These are phyloP conservation scores for Lymantria monacha DNA, from an alignment of 2,888 invertebrate genomes.

Conservation along the genomic window DNA sequence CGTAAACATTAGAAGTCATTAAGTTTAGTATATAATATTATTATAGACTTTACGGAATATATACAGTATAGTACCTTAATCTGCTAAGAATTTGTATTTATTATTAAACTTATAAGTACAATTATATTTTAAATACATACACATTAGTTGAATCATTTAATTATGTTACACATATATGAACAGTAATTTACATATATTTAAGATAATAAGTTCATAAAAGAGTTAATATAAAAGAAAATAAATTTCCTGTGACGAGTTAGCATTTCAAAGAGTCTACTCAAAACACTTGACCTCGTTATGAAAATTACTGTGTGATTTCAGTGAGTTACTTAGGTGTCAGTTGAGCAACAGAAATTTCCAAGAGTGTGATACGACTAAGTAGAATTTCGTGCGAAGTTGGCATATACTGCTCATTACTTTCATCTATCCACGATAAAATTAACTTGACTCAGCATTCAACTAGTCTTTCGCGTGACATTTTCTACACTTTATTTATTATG, in stretches of 20 bases:
- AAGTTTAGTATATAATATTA: too few species aligned
- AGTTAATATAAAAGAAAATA: background rate
- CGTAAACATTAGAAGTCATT: too few species aligned
- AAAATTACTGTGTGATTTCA: conserved; percentile 44
- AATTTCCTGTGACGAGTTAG: background rate
- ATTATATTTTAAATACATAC: too few species aligned
- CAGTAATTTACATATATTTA: too few species aligned
- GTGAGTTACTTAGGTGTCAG: conserved; percentile 28
- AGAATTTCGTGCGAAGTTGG: conserved; percentile 14
- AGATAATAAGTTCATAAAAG: background rate
- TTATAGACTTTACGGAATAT: too few species aligned
- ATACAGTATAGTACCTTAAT: too few species aligned
- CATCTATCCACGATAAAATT: conserved; percentile 11
- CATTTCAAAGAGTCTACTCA: conserved; percentile 32
- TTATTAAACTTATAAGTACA: too few species aligned
- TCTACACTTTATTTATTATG: conserved; percentile 2
- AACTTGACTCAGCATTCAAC: conserved; percentile 10
- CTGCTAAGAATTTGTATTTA: too few species aligned
- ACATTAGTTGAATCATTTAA: too few species aligned
- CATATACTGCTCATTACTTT: conserved; percentile 12
- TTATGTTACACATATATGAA: too few species aligned
- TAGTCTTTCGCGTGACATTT: conserved; percentile 41
- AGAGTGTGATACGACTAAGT: conserved; percentile 14
- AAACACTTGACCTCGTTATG: conserved; percentile 40
- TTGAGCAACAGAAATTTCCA: conserved; percentile 25